Evolutionary conservation across 2,113 vertebrate species (phyloP), one percentile per base, ranked within the genome.

Genomic region (Candoia aspera): DNA sequence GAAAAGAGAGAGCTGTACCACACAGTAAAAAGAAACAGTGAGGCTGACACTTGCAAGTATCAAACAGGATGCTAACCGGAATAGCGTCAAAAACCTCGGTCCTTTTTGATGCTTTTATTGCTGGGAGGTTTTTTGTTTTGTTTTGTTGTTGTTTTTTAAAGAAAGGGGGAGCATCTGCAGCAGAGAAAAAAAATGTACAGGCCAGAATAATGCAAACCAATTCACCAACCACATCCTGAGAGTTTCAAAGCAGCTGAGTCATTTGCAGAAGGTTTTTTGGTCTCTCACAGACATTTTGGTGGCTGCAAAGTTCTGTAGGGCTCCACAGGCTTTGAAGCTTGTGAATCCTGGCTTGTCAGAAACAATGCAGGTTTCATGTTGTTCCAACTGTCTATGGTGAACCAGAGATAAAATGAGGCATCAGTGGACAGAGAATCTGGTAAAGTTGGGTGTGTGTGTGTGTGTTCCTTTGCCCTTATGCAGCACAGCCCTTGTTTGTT

Each of bases 151-250:
- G 24, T 84, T 84, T 93, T 64, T 58, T 84, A 59, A 49, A 62
- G 84, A 55, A 57, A 83, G 29, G 55, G 73, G 84, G n/a, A 90
- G 86, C 73, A 64, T 68, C 42, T 24, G 64, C n/a, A 49, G 24
- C 4, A 37, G 33, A 26, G 15, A 9, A 54, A 89, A 42, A 46
- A 58, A 58, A 5, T 19, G 37, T 15, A 2, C 58, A 85, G 90
- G 86, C 33, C 37, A 59, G 37, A 84, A 85, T 53, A 91, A 85
- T 57, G 59, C 59, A 88, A 91, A 88, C 55, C 87, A 91, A 93
- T 93, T 93, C 57, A 58, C 2, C 87, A 91, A 93, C 86, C 92
- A 89, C 92, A 91, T 73, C 79, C 92, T 91, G 90, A 68, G 37
- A 62, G 19, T 84, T 53, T 88, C 62, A 58, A 88, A 84, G 79